Percentiles rank a stretch among this genome's conserved stretches.
These are phyloP conservation scores for Pocillopora meandrina DNA, from an alignment of 92 coral and sea anemone genomes.

Conservation along the genomic window DNA sequence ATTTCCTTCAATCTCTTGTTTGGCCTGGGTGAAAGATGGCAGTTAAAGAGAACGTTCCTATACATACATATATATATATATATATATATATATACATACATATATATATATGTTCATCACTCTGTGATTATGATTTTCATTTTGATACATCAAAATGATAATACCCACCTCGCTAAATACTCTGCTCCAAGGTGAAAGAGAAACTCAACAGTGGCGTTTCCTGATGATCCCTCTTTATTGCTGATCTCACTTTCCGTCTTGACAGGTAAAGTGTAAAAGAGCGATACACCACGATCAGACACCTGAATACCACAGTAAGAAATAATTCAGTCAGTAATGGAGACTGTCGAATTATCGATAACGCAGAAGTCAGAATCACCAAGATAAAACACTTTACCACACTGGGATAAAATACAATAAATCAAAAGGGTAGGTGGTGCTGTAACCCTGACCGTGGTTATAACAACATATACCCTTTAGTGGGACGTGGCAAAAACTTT, in stretches of 20 bases:
- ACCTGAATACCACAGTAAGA: conserved; percentile 38
- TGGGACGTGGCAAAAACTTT: too few species aligned
- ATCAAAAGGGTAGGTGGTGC: background rate
- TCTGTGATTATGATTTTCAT: too few species aligned
- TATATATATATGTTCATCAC: too few species aligned
- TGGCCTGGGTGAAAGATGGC: too few species aligned
- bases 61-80: too few species aligned
- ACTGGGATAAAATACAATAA: background rate
- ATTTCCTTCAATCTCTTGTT: too few species aligned
- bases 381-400: background rate
- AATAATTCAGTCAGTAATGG: background rate
- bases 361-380: background rate
- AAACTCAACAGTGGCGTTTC: conserved; percentile 77
- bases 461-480: too few species aligned
- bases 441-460: background rate
- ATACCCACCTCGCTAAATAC: conserved; percentile 81
- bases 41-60: too few species aligned
- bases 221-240: conserved; percentile 52
- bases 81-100: too few species aligned
- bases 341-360: background rate
- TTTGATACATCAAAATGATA: too few species aligned
- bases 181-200: conserved; percentile 98
- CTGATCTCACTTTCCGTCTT: conserved; percentile 64
- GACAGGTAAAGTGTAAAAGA: conserved; percentile 39
- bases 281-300: conserved; percentile 66